Percentiles rank a stretch among this genome's conserved stretches.
phyloP scores from a whole-genome alignment of 2,797 vertebrate genomes.

The Jordanella pulchra region DNA sequence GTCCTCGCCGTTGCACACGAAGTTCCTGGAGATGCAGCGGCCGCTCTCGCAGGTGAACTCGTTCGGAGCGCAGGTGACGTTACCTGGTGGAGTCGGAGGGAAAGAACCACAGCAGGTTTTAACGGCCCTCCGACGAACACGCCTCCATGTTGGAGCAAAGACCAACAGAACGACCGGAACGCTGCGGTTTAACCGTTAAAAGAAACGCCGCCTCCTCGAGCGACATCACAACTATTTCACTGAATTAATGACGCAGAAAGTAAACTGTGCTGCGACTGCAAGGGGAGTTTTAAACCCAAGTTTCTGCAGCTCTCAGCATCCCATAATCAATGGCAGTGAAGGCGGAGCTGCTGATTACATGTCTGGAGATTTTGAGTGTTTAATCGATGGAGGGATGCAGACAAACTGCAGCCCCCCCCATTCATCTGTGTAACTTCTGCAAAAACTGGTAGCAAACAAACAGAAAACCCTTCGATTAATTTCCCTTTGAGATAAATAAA shows the following conservation, averaged over 20 bases:
- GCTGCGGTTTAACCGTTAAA: no score
- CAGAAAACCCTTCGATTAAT: no score
- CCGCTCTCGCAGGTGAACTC: constrained; percentile 94
- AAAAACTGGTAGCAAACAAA: no score
- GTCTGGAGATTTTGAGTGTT: no score
- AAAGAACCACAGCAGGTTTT: background rate
- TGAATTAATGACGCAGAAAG: background rate
- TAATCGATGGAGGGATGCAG: no score
- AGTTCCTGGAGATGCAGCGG: constrained; percentile 92
- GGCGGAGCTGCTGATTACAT: background rate
- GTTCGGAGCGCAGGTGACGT: constrained; percentile 89
- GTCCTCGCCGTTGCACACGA: constrained; percentile 93
- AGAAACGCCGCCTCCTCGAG: no score
- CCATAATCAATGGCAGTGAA: background rate
- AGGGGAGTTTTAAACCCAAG: background rate
- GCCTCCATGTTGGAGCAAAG: no score
- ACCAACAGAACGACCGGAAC: no score
- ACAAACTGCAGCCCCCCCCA: no score
- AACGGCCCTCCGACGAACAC: no score
- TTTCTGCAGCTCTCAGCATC: constrained; percentile 2
- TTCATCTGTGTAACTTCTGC: no score
- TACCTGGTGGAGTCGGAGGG: constrained; percentile 75
- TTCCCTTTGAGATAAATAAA: no score
- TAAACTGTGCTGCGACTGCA: background rate
- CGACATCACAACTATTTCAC: background rate